Evolutionary conservation across 2,888 invertebrate genomes (phyloP).

Genomic region (Drosophila fulvimacula): DNA sequence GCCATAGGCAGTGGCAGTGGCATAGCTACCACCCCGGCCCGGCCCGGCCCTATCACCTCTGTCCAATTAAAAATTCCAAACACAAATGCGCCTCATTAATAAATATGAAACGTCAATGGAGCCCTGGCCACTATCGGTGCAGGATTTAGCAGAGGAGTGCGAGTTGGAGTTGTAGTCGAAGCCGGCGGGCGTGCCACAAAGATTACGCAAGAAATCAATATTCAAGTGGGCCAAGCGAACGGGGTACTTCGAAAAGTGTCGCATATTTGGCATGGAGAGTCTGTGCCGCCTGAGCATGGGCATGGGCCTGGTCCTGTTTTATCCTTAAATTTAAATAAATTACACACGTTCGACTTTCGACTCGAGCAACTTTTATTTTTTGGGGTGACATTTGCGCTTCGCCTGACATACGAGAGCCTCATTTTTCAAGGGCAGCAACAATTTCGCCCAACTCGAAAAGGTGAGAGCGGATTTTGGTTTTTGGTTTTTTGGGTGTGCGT

Average conservation of each 20-base stretch:
- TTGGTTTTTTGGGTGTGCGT: conserved; percentile 25
- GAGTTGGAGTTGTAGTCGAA: background rate
- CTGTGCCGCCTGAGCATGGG: background rate
- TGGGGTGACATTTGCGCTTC: conserved; percentile 65
- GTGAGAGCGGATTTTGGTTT: conserved; percentile 54
- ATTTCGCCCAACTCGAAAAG: conserved; percentile 57
- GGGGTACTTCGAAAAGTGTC: conserved; percentile 43
- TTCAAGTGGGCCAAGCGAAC: conserved; percentile 70
- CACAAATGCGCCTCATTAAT: conserved; percentile 81
- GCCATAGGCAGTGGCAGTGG: conserved; percentile 52
- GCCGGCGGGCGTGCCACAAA: conserved; percentile 58
- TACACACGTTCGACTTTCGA: conserved; percentile 77
- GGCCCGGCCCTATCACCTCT: conserved; percentile 27
- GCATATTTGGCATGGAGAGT: conserved; percentile 22
- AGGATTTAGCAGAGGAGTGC: conserved; percentile 9
- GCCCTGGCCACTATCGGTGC: conserved; percentile 60
- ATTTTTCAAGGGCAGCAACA: conserved; percentile 76
- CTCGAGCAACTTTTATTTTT: conserved; percentile 52
- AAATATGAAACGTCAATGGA: conserved; percentile 81
- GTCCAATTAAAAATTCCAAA: conserved; percentile 81
- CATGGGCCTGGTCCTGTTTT: conserved; percentile 7
- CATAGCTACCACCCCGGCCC: background rate
- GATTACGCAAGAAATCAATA: conserved; percentile 79
- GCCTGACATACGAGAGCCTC: conserved; percentile 74
- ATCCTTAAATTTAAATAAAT: conserved; percentile 75